A percentile compares a stretch with the other conserved stretches of the same genome.
phyloP scores from a whole-genome alignment of 2,797 vertebrate species.

The Darevskia nairensis region DNA sequence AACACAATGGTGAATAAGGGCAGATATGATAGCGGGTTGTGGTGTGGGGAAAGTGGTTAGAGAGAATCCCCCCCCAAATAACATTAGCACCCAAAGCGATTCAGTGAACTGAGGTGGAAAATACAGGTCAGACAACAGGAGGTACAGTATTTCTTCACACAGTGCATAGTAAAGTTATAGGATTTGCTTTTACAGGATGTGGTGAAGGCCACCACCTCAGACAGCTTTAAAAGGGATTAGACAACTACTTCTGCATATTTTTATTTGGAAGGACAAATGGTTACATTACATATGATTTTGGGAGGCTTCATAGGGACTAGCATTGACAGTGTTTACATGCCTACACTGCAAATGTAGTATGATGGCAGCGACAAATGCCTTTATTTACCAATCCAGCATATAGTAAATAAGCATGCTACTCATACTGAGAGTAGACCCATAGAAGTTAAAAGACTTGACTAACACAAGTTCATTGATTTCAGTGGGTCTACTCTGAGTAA shows the following conservation, averaged over 20 bases:
- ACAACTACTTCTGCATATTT: background rate
- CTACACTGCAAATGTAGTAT: too few species aligned
- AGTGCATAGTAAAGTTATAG: background rate
- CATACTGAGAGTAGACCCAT: too few species aligned
- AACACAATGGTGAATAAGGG: background rate
- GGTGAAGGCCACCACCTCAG: background rate
- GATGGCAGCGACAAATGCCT: background rate
- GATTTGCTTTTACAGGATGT: background rate
- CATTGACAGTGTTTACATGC: background rate
- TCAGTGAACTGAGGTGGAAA: background rate
- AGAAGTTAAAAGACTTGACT: too few species aligned
- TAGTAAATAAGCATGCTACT: background rate
- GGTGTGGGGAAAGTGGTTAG: too few species aligned
- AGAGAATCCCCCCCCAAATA: too few species aligned
- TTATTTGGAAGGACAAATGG: background rate
- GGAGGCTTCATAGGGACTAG: background rate
- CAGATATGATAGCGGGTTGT: background rate
- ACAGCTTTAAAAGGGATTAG: background rate
- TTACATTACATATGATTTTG: background rate
- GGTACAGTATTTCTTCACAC: background rate
- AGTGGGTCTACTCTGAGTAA: too few species aligned
- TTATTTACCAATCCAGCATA: background rate
- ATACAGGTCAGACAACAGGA: background rate
- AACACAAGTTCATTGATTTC: too few species aligned
- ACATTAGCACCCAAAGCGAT: background rate